Conservation (phyloP, 2,797 vertebrate species). For the Chiloscyllium punctatum region DNA sequence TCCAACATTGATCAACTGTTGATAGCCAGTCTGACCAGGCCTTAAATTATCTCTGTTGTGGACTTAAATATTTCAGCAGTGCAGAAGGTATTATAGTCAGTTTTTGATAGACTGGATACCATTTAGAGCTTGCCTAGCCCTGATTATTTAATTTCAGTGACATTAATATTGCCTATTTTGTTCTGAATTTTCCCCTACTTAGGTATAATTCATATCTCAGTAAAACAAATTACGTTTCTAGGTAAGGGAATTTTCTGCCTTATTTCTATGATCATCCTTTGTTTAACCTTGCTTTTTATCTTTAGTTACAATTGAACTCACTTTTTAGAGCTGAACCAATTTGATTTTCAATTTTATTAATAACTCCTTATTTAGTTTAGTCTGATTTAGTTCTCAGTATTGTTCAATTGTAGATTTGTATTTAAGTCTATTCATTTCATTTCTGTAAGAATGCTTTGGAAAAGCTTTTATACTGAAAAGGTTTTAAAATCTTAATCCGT, state of each 20-base stretch:
- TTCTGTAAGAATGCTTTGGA: background rate
- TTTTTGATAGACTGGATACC: background rate
- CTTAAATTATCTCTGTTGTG: background rate
- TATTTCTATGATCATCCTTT: slow-evolving; percentile 9
- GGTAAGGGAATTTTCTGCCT: slow-evolving; percentile 75
- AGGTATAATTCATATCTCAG: slow-evolving; percentile 94
- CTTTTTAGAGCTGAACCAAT: slow-evolving; percentile 14
- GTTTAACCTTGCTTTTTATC: slow-evolving; percentile 7
- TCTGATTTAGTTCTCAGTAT: background rate
- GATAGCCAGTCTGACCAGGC: background rate
- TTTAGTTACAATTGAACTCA: background rate
- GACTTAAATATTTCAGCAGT: no score
- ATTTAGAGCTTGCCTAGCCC: no score
- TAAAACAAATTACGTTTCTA: slow-evolving; percentile 86
- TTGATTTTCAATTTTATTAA: background rate
- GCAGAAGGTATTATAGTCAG: no score
- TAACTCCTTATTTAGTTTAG: background rate
- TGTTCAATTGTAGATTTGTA: background rate
- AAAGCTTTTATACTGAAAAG: background rate
- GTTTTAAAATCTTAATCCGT: background rate
- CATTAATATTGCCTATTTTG: slow-evolving; percentile 53
- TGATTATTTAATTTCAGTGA: slow-evolving; percentile 39
- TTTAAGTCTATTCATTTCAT: background rate
- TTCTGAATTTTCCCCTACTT: slow-evolving; percentile 61
- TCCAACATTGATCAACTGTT: background rate